Base-by-base conservation (phyloP, 2,888 invertebrate genomes). In the Melangyna quadrimaculata region DNA sequence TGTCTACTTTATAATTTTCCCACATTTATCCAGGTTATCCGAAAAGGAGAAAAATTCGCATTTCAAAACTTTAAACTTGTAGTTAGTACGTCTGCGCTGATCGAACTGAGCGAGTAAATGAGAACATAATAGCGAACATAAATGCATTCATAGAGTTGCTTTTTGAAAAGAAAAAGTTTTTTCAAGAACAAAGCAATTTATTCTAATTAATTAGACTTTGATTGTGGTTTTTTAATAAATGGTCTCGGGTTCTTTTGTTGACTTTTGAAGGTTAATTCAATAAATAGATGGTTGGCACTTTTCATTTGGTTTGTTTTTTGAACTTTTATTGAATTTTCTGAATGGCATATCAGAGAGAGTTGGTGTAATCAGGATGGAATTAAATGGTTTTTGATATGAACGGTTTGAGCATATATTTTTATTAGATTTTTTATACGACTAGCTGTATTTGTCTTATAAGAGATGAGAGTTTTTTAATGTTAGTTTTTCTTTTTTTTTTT, bases 191-290 rank as follows among this genome's bases (percentile, higher is more conserved):
- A 80, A 78, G 70, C 73, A 70, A 81, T 81, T 77, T 73, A 70
- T 77, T 80, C 77, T 84, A 86, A 86, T 80, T 86, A 86, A 81
- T 86, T 80, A 77, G 77, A 48, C 73, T 86, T 70, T 63, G 80
- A 81, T 86, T 81, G 80, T 73, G 51, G 63, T 19, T 40, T 59
- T 67, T 69, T 75, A 71, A 71, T 84, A 70, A 77, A 65, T 65
- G 65, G 51, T 55, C 17, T 65, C 14, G 35, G 17, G 48, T 51
- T 27, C 37, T 48, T 55, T 51, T 45, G 48, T 51, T 37, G n/a
- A 27, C 40, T 45, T 51, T 17, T 37, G 37, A 53, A 40, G 70
- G 32, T 61, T 63, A 61, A 73, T 65, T 55, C 10, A 75, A 22
- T 27, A 17, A 57, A 37, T 22, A 12, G 3, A 27, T 35, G 51